These are phyloP conservation scores for Actenoides hombroni DNA, from an alignment of 2,113 vertebrate species.

Conservation along the genomic window DNA sequence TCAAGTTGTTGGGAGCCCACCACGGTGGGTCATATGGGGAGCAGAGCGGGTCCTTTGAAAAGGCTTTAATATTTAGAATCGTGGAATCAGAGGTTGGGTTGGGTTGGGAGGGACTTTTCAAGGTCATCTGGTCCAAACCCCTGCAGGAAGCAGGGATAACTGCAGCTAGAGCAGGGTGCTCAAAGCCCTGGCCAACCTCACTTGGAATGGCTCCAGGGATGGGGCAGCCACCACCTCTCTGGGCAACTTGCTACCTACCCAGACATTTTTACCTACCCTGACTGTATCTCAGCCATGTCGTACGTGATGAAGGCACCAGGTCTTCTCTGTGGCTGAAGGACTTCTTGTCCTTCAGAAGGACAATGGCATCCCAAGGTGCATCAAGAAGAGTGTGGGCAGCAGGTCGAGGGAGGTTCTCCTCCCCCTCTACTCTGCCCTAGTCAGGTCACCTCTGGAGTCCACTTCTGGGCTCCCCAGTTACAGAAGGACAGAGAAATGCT, in stretches of 20 bases:
- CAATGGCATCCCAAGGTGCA: too few species aligned
- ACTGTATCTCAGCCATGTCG: too few species aligned
- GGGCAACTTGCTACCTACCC: neutral
- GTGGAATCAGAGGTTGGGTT: neutral
- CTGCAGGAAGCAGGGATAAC: neutral
- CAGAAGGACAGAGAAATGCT: too few species aligned
- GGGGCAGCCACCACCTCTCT: neutral
- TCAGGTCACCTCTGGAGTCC: too few species aligned
- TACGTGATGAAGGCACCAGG: too few species aligned
- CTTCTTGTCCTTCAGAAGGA: too few species aligned
- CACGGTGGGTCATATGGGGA: rapidly evolving
- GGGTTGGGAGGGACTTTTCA: neutral
- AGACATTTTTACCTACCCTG: too few species aligned
- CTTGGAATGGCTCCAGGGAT: neutral
- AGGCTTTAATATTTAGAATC: neutral
- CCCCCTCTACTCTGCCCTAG: too few species aligned
- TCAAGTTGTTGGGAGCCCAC: rapidly evolving
- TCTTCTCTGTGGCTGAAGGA: too few species aligned
- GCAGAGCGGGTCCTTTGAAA: neutral
- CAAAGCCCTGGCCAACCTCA: neutral
- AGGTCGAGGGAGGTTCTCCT: too few species aligned
- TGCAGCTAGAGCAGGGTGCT: neutral
- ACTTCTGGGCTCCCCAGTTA: too few species aligned
- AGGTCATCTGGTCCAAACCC: neutral
- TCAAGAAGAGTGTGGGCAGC: too few species aligned